These are phyloP conservation scores for Eulithis prunata DNA, from an alignment of 2,888 invertebrate genomes.

Conservation along the genomic window DNA sequence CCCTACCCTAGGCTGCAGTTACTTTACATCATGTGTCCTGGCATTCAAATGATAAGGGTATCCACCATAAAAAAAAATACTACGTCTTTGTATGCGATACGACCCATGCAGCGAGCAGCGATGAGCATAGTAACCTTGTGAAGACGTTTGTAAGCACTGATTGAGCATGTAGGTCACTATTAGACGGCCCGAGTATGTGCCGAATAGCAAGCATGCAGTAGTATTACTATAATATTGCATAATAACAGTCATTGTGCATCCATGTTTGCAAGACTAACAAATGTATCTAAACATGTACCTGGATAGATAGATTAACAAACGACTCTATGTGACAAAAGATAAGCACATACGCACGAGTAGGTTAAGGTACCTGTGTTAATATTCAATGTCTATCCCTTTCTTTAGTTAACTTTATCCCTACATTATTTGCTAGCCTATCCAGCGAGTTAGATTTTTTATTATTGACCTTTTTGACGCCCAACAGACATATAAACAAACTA, in stretches of 20 bases:
- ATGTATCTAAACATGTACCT: constrained; percentile 28
- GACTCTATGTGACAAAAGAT: constrained; percentile 3
- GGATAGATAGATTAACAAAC: constrained; percentile 1
- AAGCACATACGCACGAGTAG: background rate
- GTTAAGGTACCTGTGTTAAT: background rate
- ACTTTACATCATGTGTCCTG: too few species aligned
- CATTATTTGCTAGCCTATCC: too few species aligned
- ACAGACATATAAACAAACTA: background rate
- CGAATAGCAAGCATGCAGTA: constrained; percentile 33
- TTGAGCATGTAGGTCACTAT: constrained; percentile 48
- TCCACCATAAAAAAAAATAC: constrained; percentile 7
- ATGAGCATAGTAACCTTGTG: constrained; percentile 31
- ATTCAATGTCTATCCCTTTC: constrained; percentile 1
- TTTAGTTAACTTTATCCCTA: too few species aligned
- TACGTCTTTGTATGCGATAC: background rate
- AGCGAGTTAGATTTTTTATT: background rate
- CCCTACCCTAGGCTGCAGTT: too few species aligned
- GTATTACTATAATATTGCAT: constrained; percentile 35
- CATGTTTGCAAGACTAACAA: constrained; percentile 35
- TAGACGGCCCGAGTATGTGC: constrained; percentile 35
- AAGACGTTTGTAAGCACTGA: constrained; percentile 40
- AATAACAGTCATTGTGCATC: constrained; percentile 37
- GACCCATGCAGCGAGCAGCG: background rate
- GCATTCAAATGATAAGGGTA: too few species aligned
- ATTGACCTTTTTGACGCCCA: background rate